phyloP scores from a whole-genome alignment of 2,797 vertebrate species.

The Hypotaenidia philippensis region DNA sequence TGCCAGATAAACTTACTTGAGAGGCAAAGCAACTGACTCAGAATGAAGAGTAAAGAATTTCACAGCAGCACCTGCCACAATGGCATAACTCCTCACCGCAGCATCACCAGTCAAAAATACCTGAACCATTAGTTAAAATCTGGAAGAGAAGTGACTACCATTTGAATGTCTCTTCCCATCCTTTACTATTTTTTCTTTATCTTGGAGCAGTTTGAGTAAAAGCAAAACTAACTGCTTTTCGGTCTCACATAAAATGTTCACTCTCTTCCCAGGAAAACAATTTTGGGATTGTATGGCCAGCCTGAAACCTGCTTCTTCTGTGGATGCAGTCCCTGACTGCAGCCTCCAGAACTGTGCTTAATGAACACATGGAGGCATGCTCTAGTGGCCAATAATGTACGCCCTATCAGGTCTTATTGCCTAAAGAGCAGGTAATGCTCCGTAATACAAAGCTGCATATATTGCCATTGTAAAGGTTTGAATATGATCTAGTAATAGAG shows the following conservation, averaged over 20 bases:
- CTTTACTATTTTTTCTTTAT: background rate
- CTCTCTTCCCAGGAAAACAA: background rate
- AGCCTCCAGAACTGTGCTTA: background rate
- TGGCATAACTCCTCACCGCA: background rate
- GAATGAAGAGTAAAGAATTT: background rate
- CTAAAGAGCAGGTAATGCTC: slow-evolving; percentile 29
- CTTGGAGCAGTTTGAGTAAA: background rate
- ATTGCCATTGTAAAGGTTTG: slow-evolving; percentile 17
- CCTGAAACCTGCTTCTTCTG: background rate
- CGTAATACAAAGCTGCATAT: slow-evolving; percentile 12
- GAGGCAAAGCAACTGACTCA: background rate
- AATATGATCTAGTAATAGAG: slow-evolving; percentile 18
- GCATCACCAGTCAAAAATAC: background rate
- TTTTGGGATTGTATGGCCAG: background rate
- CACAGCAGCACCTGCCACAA: background rate
- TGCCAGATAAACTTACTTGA: background rate
- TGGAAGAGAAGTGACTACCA: background rate
- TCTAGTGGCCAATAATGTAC: background rate
- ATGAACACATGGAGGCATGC: background rate
- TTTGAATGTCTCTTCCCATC: background rate
- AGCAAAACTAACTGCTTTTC: background rate
- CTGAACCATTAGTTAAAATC: background rate
- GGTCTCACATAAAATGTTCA: background rate
- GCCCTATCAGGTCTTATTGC: background rate
- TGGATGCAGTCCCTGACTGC: background rate